Base-by-base conservation (phyloP, 2,797 vertebrate genomes). In the Sebastes minor region DNA sequence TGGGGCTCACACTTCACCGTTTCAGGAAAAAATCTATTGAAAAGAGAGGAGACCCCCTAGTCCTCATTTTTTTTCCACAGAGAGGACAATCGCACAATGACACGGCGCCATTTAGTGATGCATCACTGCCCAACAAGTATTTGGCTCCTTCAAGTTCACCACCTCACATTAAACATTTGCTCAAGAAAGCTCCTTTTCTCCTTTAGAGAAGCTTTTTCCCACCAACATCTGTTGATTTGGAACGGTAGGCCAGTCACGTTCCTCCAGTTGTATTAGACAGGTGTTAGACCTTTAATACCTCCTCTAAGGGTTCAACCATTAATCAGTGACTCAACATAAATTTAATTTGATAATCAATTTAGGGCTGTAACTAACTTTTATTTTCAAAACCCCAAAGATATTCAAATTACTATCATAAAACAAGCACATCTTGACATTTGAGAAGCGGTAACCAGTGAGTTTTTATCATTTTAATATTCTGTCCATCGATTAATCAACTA, bases 111-210 rank as follows among this genome's bases (percentile, higher is more conserved):
- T 91, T 94, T 94, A 92, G 91, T 84, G 82, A 94, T 93, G 92
- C 92, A 90, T 93, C 89, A 63, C 82, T 93, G 90, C 90, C 80
- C 84, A 60, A 49, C 80, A 92, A 89, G 89, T 91, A 94, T 94
- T 93, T 88, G 72, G 77, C 78, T 88, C 84, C 85, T 89, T 88
- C 88, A 94, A 93, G 93, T 94, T 95, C 91, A 87, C 74, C 82
- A 82, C 82, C 88, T 90, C 87, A 67, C 83, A 90, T 92, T 84
- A 91, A 94, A 93, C 91, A 91, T 94, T 92, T 91, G 82, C 85
- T 90, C 71, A 89, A 82, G 74, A 86, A 87, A 83, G 67, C 67
- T 59, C 46, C 42, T 42, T 85, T 87, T 83, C 76, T 83, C 46
- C 52, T 28, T 2, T 55, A 59, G 60, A 63, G 56, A 13, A 27